Percentiles rank a stretch among this genome's conserved stretches.
These are phyloP conservation scores for Philaenus spumarius DNA, from an alignment of 1,140 invertebrate genomes.

Conservation along the genomic window DNA sequence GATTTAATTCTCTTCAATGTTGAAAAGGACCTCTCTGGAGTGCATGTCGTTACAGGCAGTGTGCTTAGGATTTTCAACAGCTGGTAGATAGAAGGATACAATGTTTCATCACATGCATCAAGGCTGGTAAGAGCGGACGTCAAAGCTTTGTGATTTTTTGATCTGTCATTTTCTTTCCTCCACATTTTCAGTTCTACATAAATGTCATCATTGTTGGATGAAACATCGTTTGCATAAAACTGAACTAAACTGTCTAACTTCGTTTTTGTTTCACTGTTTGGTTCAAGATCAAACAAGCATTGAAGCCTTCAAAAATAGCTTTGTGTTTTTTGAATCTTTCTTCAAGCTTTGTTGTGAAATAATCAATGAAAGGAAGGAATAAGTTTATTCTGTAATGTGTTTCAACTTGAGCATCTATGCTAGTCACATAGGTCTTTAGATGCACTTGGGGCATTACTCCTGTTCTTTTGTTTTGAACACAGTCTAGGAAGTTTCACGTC, in stretches of 20 bases:
- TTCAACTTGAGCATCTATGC: too few species aligned
- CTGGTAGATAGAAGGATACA: too few species aligned
- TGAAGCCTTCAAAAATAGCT: conserved; percentile 4
- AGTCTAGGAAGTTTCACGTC: too few species aligned
- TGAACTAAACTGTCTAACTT: background rate
- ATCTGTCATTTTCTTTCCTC: background rate
- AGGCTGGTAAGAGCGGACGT: background rate
- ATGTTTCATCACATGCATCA: background rate
- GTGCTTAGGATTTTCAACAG: background rate
- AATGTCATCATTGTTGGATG: background rate
- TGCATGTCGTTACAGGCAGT: too few species aligned
- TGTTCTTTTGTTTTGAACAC: too few species aligned
- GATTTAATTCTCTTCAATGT: too few species aligned
- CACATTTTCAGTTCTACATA: background rate
- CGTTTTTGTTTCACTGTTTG: background rate
- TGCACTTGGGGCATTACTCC: too few species aligned
- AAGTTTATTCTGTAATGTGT: too few species aligned
- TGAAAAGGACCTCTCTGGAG: too few species aligned
- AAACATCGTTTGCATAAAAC: conserved; percentile 3
- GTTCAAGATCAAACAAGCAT: background rate
- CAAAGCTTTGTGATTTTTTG: conserved; percentile 1
- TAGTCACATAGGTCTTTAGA: too few species aligned
- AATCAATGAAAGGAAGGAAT: too few species aligned
- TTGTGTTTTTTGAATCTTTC: conserved; percentile 2
- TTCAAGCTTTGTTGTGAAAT: too few species aligned